Percentiles rank a stretch among this genome's conserved stretches.
Conservation (phyloP, 2,797 vertebrate genomes). For the Sciurus vulgaris region DNA sequence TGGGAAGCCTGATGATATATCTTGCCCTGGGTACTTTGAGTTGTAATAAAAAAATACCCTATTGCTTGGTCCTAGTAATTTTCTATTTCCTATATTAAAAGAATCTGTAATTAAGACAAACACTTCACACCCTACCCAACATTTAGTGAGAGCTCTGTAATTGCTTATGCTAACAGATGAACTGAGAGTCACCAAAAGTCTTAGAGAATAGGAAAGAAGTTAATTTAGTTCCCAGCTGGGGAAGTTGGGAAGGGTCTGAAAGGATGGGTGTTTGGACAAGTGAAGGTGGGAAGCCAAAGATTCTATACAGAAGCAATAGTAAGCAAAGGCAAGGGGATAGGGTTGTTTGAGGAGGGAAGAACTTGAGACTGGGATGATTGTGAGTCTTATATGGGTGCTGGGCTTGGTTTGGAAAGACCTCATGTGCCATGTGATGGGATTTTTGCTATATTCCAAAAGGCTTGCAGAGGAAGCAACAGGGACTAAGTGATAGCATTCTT, state of each 20-base stretch:
- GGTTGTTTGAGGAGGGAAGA: neutral
- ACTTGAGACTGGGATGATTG: neutral
- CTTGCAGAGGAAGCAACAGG: neutral
- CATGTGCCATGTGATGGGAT: neutral
- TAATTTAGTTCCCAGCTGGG: neutral
- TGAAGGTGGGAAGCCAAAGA: neutral
- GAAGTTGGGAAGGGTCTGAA: neutral
- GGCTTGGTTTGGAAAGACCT: neutral
- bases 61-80: constrained; percentile 40
- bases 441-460: constrained; percentile 2
- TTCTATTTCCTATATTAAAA: constrained; percentile 19
- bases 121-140: neutral
- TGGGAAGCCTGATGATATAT: neutral
- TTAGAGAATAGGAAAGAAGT: constrained; percentile 22
- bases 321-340: neutral
- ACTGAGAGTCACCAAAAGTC: neutral
- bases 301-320: neutral
- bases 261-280: neutral
- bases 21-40: neutral
- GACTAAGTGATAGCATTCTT: neutral
- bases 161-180: neutral
- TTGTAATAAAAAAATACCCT: neutral
- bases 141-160: neutral
- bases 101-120: constrained; percentile 24
- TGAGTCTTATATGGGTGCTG: neutral